phyloP scores from a whole-genome alignment of 1,140 invertebrate genomes.

The Drosophila rufa region DNA sequence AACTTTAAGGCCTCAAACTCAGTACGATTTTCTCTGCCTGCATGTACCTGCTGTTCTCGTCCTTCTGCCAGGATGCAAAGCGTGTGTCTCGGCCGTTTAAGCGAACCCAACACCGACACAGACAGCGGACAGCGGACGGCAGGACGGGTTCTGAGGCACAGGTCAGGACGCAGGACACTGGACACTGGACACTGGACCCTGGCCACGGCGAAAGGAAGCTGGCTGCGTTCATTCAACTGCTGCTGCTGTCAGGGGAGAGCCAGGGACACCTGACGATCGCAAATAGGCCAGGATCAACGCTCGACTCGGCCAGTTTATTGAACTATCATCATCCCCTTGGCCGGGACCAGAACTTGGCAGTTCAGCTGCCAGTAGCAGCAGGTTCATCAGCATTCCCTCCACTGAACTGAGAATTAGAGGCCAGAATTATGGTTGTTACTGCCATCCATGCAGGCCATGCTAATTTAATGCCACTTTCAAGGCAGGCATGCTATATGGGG shows the following conservation, averaged over 20 bases:
- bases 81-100: conserved; percentile 58
- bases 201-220: conserved; percentile 34
- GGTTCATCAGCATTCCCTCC: conserved; percentile 18
- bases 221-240: conserved; percentile 54
- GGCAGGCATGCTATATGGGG: background rate
- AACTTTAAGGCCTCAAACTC: too few species aligned
- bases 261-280: conserved; percentile 36
- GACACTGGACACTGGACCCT: background rate
- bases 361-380: conserved; percentile 42
- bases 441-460: too few species aligned
- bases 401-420: conserved; percentile 7
- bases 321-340: conserved; percentile 57
- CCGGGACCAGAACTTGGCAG: background rate
- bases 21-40: background rate
- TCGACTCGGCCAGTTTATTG: conserved; percentile 67
- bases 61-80: conserved; percentile 69
- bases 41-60: conserved; percentile 40
- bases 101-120: conserved; percentile 32
- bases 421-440: background rate
- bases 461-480: conserved; percentile 5
- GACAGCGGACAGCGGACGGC: background rate
- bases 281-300: conserved; percentile 66
- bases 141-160: conserved; percentile 27
- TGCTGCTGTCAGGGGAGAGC: conserved; percentile 26
- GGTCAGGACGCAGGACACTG: conserved; percentile 25